Percentiles rank a stretch among this genome's conserved stretches.
Evolutionary conservation across 2,113 vertebrate genomes (phyloP).

Genomic region (Coptodon bakossiorum): DNA sequence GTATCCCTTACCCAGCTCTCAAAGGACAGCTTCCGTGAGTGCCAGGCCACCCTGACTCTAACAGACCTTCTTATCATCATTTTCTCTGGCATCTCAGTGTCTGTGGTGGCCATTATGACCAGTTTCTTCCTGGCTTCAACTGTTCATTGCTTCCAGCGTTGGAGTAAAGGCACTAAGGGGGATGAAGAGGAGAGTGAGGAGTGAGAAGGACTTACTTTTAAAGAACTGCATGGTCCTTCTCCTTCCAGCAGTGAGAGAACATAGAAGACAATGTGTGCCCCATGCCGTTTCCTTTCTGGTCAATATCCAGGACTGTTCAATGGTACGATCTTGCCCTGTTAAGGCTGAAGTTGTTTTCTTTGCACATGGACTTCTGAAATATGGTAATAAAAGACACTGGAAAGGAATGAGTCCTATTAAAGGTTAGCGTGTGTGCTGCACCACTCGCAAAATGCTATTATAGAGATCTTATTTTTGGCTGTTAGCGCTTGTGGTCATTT

Average conservation of each 20-base stretch:
- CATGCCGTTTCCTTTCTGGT: slow-evolving; percentile 1
- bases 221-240: neutral
- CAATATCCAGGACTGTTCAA: neutral
- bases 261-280: neutral
- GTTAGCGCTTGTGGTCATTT: neutral
- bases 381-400: slow-evolving; percentile 7
- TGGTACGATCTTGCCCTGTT: neutral
- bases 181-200: slow-evolving; percentile 91
- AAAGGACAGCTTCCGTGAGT: slow-evolving; percentile 93
- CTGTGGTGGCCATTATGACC: slow-evolving; percentile 91
- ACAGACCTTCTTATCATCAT: slow-evolving; percentile 96
- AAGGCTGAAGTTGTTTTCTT: slow-evolving; percentile 3
- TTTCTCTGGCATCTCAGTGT: slow-evolving; percentile 96
- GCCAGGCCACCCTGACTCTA: slow-evolving; percentile 87
- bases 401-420: neutral
- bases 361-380: slow-evolving; percentile 5
- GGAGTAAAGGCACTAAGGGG: slow-evolving; percentile 88
- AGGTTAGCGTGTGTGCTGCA: neutral
- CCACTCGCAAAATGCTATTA: neutral
- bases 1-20: slow-evolving; percentile 87
- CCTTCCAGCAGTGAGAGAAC: neutral
- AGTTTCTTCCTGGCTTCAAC: slow-evolving; percentile 97
- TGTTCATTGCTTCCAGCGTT: slow-evolving; percentile 94
- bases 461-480: slow-evolving; percentile 24
- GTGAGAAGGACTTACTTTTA: slow-evolving; percentile 42